Evolutionary conservation across 1,140 invertebrate species (phyloP), one percentile per base, ranked within the genome.

Genomic region (Drosophila ficusphila): DNA sequence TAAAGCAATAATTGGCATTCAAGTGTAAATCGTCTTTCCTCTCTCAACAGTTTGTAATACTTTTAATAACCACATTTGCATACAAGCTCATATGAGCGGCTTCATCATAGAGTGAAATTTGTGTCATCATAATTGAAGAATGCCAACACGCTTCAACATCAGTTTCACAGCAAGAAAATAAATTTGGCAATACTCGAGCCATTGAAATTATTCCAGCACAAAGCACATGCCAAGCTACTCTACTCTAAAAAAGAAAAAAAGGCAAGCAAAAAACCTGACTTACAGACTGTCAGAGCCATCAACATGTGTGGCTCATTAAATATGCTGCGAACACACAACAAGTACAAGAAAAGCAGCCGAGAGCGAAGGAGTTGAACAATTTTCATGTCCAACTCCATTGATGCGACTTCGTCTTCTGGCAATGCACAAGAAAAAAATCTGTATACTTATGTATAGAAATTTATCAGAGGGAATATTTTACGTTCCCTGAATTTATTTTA

Each of bases 371-470:
- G 68, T 81, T 68, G 31, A 62, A 72, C 83, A 88, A 88, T 88
- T 88, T 88, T 82, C 82, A 88, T 88, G 83, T 78, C 83, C 64
- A 81, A 78, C 70, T 64, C 77, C 68, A 89, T 88, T 78, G 77
- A 88, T 77, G 82, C 60, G 60, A 81, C 58, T 64, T 38, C 70
- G 31, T 60, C 76, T 49, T 19, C 12, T 19, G 38, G 36, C 25
- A 27, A 18, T 29, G 21, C 52, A 61, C 60, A 9, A 6, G 9
- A 9, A 60, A 19, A 36, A 46, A 44, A 18, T 2, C 5, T 23
- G 23, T 23, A 23, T n/a, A n/a, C n/a, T n/a, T n/a, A n/a, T n/a
- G n/a, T n/a, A n/a, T n/a, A n/a, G 7, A 29, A 29, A 8, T 29
- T 8, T 27, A 27, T 9, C 27, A 9, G 27, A n/a, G n/a, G n/a